A percentile compares a stretch with the other conserved stretches of the same genome.
phyloP scores from a whole-genome alignment of 2,888 invertebrate species.

The Drosophila subsilvestris region DNA sequence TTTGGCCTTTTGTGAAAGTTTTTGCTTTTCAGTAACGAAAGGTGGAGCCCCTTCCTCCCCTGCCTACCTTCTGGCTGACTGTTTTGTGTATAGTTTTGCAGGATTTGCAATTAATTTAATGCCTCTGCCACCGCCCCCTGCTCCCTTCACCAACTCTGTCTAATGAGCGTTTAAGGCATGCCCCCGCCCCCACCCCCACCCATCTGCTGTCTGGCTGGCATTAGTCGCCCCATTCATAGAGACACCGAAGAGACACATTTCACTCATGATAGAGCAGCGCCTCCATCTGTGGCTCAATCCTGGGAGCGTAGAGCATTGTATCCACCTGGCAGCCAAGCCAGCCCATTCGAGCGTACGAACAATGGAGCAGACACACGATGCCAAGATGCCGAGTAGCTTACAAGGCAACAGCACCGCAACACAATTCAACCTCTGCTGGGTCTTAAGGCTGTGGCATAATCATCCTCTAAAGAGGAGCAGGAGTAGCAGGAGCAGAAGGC shows the following conservation, averaged over 20 bases:
- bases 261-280: not conserved
- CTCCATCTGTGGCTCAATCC: not conserved
- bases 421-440: not conserved
- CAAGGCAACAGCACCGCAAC: not conserved
- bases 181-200: slow-evolving; percentile 31
- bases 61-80: slow-evolving; percentile 10
- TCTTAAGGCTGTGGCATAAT: not conserved
- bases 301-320: not conserved
- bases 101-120: slow-evolving; percentile 80
- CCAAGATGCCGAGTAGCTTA: not conserved
- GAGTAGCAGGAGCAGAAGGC: not conserved
- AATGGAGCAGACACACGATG: not conserved
- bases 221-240: not conserved
- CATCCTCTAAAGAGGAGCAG: slow-evolving; percentile 2
- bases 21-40: slow-evolving; percentile 54
- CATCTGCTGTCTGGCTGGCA: slow-evolving; percentile 21
- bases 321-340: not conserved
- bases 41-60: not conserved
- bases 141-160: too few relatives aligned
- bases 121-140: slow-evolving; percentile 50
- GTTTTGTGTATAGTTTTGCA: slow-evolving; percentile 55
- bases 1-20: slow-evolving; percentile 79
- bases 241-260: not conserved
- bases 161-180: slow-evolving; percentile 76
- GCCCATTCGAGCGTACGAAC: not conserved